phyloP scores from a whole-genome alignment of 35 echinoderm and acorn worm genomes.

The Ophioderma brevispina region DNA sequence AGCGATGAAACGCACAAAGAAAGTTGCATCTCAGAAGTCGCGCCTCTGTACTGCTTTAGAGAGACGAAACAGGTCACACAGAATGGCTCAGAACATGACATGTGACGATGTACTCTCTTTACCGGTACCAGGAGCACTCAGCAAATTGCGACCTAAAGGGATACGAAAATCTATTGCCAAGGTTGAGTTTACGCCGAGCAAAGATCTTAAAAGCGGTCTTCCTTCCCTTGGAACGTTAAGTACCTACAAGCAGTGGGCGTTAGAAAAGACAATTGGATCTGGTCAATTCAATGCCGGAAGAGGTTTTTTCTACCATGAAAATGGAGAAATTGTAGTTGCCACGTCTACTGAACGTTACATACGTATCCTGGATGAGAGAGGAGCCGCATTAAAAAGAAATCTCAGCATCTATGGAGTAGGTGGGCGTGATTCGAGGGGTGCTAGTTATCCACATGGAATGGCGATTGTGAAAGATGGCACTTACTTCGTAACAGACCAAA shows the following conservation, averaged over 20 bases:
- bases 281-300: neutral
- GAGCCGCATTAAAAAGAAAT: neutral
- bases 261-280: neutral
- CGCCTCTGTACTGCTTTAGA: neutral
- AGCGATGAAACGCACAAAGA: neutral
- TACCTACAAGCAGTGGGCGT: neutral
- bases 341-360: neutral
- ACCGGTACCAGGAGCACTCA: neutral
- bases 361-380: neutral
- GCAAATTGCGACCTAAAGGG: neutral
- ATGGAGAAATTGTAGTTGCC: neutral
- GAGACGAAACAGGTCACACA: neutral
- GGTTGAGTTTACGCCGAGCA: neutral
- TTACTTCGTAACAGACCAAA: neutral
- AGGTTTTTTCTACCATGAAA: neutral
- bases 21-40: neutral
- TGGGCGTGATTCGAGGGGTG: neutral
- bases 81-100: neutral
- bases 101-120: neutral
- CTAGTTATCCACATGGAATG: neutral
- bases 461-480: neutral
- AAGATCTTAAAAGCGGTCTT: neutral
- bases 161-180: neutral
- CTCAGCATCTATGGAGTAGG: neutral
- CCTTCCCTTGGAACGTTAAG: neutral